Evolutionary conservation across 2,797 vertebrate genomes (phyloP).

Genomic region (Zenarchopterus dispar): DNA sequence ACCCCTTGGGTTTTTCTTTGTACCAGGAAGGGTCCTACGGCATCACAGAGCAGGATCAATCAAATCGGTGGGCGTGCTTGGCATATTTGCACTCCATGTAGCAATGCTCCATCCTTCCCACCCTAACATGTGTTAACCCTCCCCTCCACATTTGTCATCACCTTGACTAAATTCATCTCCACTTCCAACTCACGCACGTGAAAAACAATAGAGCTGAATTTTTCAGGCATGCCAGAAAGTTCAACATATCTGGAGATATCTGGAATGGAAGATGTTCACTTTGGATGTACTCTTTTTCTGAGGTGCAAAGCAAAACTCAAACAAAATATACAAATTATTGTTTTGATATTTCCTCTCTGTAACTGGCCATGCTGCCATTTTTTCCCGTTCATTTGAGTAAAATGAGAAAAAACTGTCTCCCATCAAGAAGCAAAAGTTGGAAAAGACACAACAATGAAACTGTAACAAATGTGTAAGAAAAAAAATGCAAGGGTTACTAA

Average conservation of each 20-base stretch:
- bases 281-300: constrained; percentile 11
- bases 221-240: constrained; percentile 37
- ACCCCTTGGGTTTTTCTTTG: constrained; percentile 20
- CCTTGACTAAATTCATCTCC: constrained; percentile 67
- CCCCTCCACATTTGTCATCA: constrained; percentile 63
- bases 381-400: too few species aligned
- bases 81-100: constrained; percentile 74
- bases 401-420: too few species aligned
- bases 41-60: constrained; percentile 59
- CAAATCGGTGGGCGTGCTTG: constrained; percentile 51
- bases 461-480: too few species aligned
- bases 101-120: constrained; percentile 45
- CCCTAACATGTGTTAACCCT: constrained; percentile 19
- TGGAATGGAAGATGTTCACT: constrained; percentile 49
- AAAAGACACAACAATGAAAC: too few species aligned
- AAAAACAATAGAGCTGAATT: constrained; percentile 47
- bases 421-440: too few species aligned
- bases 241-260: constrained; percentile 30
- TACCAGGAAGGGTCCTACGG: constrained; percentile 18
- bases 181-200: constrained; percentile 57
- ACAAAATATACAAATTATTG: too few species aligned
- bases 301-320: background rate
- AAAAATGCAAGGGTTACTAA: too few species aligned
- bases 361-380: too few species aligned
- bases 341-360: too few species aligned